These are phyloP conservation scores for Chydorus sphaericus DNA, from an alignment of 2,888 invertebrate species.

Conservation along the genomic window DNA sequence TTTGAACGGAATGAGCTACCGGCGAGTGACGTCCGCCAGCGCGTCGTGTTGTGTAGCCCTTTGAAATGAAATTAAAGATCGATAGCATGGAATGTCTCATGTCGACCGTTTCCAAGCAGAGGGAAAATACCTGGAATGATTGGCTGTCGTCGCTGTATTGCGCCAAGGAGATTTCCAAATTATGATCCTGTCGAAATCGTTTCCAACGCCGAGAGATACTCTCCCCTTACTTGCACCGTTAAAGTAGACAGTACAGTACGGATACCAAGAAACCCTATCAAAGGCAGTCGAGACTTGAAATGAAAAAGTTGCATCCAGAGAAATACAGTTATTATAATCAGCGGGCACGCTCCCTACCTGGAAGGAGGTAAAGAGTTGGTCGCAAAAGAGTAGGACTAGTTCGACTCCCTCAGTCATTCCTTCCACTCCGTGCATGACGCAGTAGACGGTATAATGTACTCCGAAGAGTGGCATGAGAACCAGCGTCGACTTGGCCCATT, in stretches of 20 bases:
- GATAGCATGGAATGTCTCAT: not conserved
- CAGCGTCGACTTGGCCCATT: constrained; percentile 50
- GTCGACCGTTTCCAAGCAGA: too few relatives aligned
- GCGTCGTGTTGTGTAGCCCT: not conserved
- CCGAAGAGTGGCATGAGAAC: constrained; percentile 53
- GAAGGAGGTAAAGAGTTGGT: constrained; percentile 50
- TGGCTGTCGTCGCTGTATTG: not conserved
- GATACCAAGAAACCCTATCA: constrained; percentile 51
- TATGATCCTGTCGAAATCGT: constrained; percentile 19
- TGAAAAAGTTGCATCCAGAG: not conserved
- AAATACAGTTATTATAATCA: not conserved
- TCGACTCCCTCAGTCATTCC: constrained; percentile 38
- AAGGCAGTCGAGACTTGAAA: constrained; percentile 3
- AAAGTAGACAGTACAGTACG: constrained; percentile 49
- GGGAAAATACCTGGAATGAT: constrained; percentile 3
- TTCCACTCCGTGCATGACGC: constrained; percentile 40
- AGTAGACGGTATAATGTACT: constrained; percentile 47
- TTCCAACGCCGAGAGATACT: constrained; percentile 30
- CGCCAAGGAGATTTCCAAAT: constrained; percentile 1
- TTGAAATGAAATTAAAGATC: not conserved
- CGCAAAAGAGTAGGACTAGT: constrained; percentile 46
- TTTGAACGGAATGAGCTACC: constrained; percentile 2
- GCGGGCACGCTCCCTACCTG: constrained; percentile 37
- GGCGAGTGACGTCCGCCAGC: constrained; percentile 4
- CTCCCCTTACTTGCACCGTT: constrained; percentile 49